Evolutionary conservation across 2,113 vertebrate genomes (phyloP), one percentile per base, ranked within the genome.

Genomic region (Leptobrachium ailaonicum): DNA sequence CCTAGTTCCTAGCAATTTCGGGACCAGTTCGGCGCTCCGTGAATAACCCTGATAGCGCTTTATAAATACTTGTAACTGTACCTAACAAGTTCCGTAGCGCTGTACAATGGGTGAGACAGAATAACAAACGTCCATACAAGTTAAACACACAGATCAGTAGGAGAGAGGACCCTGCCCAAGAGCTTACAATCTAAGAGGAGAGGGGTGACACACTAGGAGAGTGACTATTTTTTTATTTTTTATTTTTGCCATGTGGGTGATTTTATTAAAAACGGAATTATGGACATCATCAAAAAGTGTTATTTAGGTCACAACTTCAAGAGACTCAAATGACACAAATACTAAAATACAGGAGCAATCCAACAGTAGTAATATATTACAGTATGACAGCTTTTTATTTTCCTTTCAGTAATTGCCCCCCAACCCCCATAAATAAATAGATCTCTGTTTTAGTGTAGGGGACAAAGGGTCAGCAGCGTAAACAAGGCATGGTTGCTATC

Each of bases 401-500:
- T 32, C 20, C 20, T 32, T 88, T 89, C 85, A 86, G 84, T 86
- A 84, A 88, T 81, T 84, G 84, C 85, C 79, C 86, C 85, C 82
- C 76, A 87, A 86, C 85, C 79, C 86, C 85, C 82, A 77, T 87
- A 86, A 86, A 87, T 87, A 87, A 88, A 85, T 41, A 72, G n/a
- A 76, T 69, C 82, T 75, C 67, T 86, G 81, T 80, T 84, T 83
- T 86, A 85, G 83, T 84, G 83, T 78, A 75, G 86, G 84, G 42
- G 41, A 80, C 53, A 87, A 54, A 82, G 82, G 84, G 81, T 83
- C 87, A 87, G 85, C 87, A 89, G 79, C 85, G 78, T 90, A 88
- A 86, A 88, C 85, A 72, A 13, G 82, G 75, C 10, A 75, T 20
- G 75, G 50, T 20, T 81, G 77, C 66, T 79, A 50, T 50, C 4